phyloP scores from a whole-genome alignment of 2,113 vertebrate genomes.

The Gymnocephalus cernua region DNA sequence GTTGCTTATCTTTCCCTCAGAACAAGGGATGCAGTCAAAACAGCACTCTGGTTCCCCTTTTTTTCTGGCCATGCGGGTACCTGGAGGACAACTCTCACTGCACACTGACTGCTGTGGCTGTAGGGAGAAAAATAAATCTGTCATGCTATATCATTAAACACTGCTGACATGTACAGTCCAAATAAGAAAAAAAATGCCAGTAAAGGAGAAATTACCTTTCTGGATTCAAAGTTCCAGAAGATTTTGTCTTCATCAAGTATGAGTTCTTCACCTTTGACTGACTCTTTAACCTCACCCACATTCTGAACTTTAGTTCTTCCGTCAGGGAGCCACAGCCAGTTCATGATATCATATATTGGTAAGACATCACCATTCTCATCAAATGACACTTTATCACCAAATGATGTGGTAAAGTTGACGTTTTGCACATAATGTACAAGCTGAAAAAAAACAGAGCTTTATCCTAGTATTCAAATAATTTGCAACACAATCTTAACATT shows the following conservation, averaged over 20 bases:
- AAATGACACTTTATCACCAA: conserved; percentile 81
- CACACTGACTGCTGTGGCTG: conserved; percentile 59
- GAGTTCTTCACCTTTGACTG: conserved; percentile 54
- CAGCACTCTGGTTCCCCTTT: too few relatives aligned
- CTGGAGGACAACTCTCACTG: conserved; percentile 78
- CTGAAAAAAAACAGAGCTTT: too few relatives aligned
- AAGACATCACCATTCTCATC: conserved; percentile 81
- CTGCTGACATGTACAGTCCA: too few relatives aligned
- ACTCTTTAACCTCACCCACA: conserved; percentile 69
- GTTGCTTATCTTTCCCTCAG: conserved; percentile 81
- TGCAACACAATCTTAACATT: background rate
- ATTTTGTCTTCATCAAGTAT: conserved; percentile 71
- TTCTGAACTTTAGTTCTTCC: conserved; percentile 57
- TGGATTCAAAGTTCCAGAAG: conserved; percentile 36
- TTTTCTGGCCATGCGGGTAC: conserved; percentile 49
- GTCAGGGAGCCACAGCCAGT: conserved; percentile 75
- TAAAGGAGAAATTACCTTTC: conserved; percentile 47
- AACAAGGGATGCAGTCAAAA: conserved; percentile 51
- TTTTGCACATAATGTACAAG: conserved; percentile 26
- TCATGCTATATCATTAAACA: too few relatives aligned
- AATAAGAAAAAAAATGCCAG: background rate
- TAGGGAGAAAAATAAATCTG: background rate
- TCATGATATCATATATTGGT: conserved; percentile 82
- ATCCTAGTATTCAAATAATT: too few relatives aligned
- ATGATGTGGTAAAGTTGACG: conserved; percentile 77